Base-by-base conservation (phyloP, 1,140 invertebrate species). In the Drosophila tristis region DNA sequence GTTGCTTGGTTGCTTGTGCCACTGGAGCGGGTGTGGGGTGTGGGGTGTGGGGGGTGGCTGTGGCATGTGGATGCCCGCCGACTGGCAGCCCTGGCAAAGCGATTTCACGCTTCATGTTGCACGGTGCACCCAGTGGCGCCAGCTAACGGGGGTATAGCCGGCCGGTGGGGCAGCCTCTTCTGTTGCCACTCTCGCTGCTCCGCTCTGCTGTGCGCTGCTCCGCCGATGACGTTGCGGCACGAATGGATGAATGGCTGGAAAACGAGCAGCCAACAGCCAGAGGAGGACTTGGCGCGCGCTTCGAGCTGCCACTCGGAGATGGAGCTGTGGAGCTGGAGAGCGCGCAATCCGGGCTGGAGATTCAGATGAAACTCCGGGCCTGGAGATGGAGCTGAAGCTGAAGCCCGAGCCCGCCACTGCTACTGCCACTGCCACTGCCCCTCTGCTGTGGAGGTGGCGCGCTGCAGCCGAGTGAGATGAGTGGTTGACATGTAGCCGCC, bases 401-500 rank as follows among this genome's bases (percentile, higher is more conserved):
- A 0, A 9, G 74, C 47, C 20, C 61, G 7, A 44, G 74, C 35
- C 35, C 35, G 31, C 31, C 31, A 9, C 11, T 4, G 31, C 9
- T 1, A 4, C 35, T 39, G 35, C 35, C 35, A 35, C 31, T 13
- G 11, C 35, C 35, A 0, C 23, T 25, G 23, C 4, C 23, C 23
- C 23, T 29, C 26, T 6, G 26, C 26, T 13, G 0, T 39, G 35
- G 35, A 39, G 35, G 35, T 39, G 35, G 35, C 35, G 5, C 35
- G 35, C 53, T 61, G 49, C 47, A 77, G 74, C 47, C 67, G 75
- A 71, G 66, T 68, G 78, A 79, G 84, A 87, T 87, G 84, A 87
- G 82, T 87, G 84, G 82, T 87, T 87, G 82, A 87, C 82, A 87
- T 87, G 82, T 87, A 87, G 78, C 82, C 84, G 84, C 82, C 82